A percentile compares a stretch with the other conserved stretches of the same genome.
These are phyloP conservation scores for Drosophila equinoxialis DNA, from an alignment of 1,140 invertebrate genomes.

Conservation along the genomic window DNA sequence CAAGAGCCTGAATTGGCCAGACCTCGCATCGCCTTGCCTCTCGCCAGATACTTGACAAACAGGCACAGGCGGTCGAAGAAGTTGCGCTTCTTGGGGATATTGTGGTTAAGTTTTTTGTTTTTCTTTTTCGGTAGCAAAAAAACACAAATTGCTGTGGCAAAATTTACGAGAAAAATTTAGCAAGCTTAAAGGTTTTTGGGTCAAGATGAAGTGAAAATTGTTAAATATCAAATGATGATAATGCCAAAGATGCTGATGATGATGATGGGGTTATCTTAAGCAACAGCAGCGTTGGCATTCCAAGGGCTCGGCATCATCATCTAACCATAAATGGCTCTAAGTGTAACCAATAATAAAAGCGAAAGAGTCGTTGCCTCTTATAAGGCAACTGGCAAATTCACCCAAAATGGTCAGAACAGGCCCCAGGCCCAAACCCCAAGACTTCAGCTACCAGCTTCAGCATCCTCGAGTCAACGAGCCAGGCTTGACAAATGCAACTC, in stretches of 20 bases:
- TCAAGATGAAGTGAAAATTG: constrained; percentile 58
- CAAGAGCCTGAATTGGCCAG: constrained; percentile 3
- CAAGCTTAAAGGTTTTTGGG: constrained; percentile 55
- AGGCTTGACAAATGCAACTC: constrained; percentile 79
- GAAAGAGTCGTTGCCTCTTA: constrained; percentile 53
- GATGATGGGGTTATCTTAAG: background rate
- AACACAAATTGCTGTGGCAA: constrained; percentile 51
- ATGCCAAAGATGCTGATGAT: constrained; percentile 15
- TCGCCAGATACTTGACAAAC: constrained; percentile 31
- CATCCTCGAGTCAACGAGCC: constrained; percentile 28
- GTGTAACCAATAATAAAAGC: constrained; percentile 60
- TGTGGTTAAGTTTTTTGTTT: constrained; percentile 12
- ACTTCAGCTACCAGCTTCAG: background rate
- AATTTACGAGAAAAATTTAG: constrained; percentile 58
- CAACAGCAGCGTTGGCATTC: constrained; percentile 29
- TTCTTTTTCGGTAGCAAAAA: constrained; percentile 37
- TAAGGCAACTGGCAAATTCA: constrained; percentile 65
- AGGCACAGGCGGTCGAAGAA: constrained; percentile 21
- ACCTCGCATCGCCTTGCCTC: constrained; percentile 7
- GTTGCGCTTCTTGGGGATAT: constrained; percentile 26
- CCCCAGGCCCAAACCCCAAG: background rate
- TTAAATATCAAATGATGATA: constrained; percentile 32
- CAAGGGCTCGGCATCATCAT: constrained; percentile 40
- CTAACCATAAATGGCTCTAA: constrained; percentile 69
- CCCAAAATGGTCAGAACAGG: constrained; percentile 70